Base-by-base conservation (phyloP, 53 echinoderm and acorn worm genomes). In the Pentamera pediparva region DNA sequence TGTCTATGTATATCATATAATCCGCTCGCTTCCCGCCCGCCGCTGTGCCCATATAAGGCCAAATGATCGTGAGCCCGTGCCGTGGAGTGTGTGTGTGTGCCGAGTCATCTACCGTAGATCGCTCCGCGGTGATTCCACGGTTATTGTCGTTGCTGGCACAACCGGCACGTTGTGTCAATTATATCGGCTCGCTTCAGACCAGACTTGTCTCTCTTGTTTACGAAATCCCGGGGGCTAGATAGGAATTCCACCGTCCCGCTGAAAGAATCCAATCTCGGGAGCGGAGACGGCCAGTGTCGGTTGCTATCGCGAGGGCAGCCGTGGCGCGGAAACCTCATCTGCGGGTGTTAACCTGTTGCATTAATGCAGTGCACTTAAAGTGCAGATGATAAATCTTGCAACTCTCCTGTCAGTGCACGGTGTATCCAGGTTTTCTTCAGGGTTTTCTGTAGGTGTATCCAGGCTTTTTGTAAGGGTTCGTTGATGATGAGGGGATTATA, bases 181-280 rank as follows among this genome's bases (percentile, higher is more conserved):
- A 67, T 38, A 67, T 67, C 40, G 40, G 22, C 39, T 39, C 45
- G 67, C 67, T 67, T 67, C 67, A 20, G 27, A 39, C 47, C 67
- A 67, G 67, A 67, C 67, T 67, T 45, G 67, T 67, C 67, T 67
- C 39, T 41, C 67, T 67, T 67, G 67, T 67, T 67, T 47, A 67
- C 67, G 67, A 67, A 67, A 67, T 67, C 67, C 67, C 67, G 67
- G 67, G 67, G 67, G 67, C 67, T 67, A 67, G 67, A 67, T 67
- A 45, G 67, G 67, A 67, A 67, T 67, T 67, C 67, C 67, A 43
- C 45, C 67, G 47, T 41, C 41, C 67, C 7, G 45, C 31, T 15
- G 41, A 20, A 40, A 41, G 67, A 67, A 67, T 67, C 67, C 45
- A 20, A 40, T 41, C 4, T 41, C 40, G 67, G 45, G 40, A 41